Evolutionary conservation across 2,888 invertebrate genomes (phyloP), one percentile per base, ranked within the genome.

Genomic region (Boloria selene): DNA sequence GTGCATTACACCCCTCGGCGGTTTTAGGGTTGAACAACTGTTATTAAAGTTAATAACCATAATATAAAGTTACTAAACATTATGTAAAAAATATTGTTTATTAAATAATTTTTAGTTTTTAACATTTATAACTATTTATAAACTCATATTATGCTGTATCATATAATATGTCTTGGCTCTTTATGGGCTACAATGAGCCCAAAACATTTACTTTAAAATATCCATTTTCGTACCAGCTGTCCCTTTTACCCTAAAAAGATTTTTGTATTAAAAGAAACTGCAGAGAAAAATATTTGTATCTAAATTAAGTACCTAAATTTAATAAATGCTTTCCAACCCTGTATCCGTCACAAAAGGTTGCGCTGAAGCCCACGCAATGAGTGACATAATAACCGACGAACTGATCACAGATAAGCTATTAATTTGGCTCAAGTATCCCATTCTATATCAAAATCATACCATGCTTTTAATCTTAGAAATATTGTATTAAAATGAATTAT

Each of bases 361-460:
- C 76, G 75, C 72, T 73, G 77, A 78, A 82, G 74, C 83, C 82
- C 78, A 80, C 82, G 83, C 85, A 85, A 82, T 85, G 84, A 88
- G 84, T 88, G 90, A 88, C 87, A 88, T 85, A 88, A 88, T 87
- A 87, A 87, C 86, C 81, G 75, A 79, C 84, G 81, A 80, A 81
- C 82, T 79, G 88, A 89, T 89, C 83, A 75, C 74, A 83, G 90
- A 90, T 91, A 89, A 87, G 85, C 85, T 84, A 88, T 88, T 90
- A 89, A 91, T 90, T 90, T 89, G 82, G 85, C 87, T 86, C 87
- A 85, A 89, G 87, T 88, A 87, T 87, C 85, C 81, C 76, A 82
- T 83, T 84, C 76, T 75, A 83, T 79, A 81, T 78, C 80, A 74
- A 81, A 86, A 86, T 79, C 79, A 83, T 77, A 76, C 79, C 63